phyloP scores from a whole-genome alignment of 2,113 vertebrate species.

The Andinoacara biseriatus region DNA sequence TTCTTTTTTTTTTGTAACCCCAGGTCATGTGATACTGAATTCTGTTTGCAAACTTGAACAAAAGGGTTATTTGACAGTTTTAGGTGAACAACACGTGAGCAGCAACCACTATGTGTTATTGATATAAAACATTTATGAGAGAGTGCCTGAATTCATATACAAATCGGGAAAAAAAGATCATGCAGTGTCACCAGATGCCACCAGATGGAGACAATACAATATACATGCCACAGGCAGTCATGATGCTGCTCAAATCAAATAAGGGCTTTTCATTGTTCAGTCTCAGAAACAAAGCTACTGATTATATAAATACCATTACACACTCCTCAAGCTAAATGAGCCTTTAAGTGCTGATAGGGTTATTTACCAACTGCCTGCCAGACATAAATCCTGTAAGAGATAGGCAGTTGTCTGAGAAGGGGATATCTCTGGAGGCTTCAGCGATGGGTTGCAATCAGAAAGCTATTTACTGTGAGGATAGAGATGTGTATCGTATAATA shows the following conservation, averaged over 20 bases:
- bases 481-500: conserved; percentile 66
- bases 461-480: conserved; percentile 64
- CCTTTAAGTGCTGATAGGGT: conserved; percentile 19
- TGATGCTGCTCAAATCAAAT: neutral
- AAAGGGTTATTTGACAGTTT: neutral
- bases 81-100: neutral
- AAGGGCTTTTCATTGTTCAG: conserved; percentile 8
- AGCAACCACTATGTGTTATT: neutral
- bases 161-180: neutral
- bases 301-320: conserved; percentile 10
- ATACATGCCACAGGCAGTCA: neutral
- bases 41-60: neutral
- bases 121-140: neutral
- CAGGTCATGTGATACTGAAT: neutral
- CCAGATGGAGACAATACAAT: conserved; percentile 70
- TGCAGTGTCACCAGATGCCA: conserved; percentile 33
- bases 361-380: conserved; percentile 35
- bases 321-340: conserved; percentile 5
- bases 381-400: conserved; percentile 37
- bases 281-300: conserved; percentile 17
- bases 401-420: conserved; percentile 26
- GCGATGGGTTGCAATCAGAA: conserved; percentile 56
- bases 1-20: neutral
- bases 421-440: conserved; percentile 30
- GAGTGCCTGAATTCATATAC: neutral